phyloP scores from a whole-genome alignment of 1,140 invertebrate genomes.

The Drosophila kikkawai region DNA sequence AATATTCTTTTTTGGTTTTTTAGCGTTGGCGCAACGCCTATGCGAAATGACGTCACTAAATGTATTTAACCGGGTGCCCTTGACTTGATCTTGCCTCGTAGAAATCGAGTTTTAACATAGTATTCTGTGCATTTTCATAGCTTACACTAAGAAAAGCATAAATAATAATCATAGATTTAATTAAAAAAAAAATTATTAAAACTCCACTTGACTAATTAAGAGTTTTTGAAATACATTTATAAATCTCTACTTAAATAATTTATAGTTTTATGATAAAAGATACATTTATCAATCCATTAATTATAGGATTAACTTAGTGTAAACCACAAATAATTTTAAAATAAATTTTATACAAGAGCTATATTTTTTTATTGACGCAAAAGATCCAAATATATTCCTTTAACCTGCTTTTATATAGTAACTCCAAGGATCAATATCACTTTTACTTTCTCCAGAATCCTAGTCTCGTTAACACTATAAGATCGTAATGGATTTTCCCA shows the following conservation, averaged over 20 bases:
- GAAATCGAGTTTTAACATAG: conserved; percentile 19
- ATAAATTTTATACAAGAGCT: background rate
- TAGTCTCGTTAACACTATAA: background rate
- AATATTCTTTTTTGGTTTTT: conserved; percentile 7
- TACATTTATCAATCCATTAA: background rate
- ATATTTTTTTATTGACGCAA: background rate
- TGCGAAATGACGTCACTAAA: conserved; percentile 30
- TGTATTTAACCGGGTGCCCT: conserved; percentile 27
- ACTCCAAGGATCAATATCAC: background rate
- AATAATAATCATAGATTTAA: background rate
- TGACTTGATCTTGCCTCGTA: conserved; percentile 7
- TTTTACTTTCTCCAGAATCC: background rate
- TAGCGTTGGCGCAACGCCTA: conserved; percentile 27
- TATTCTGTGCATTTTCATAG: conserved; percentile 7
- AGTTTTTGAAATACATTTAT: background rate
- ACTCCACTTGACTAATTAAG: background rate
- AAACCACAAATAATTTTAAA: background rate
- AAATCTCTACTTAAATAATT: background rate
- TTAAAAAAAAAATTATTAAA: background rate
- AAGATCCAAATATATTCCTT: background rate
- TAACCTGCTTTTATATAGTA: too few relatives aligned
- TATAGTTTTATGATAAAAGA: background rate
- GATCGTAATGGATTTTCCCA: conserved; percentile 9
- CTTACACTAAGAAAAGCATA: background rate
- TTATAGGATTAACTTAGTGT: too few relatives aligned